Base-by-base conservation (phyloP, 1,140 invertebrate genomes). In the Agrypnia vestita region DNA sequence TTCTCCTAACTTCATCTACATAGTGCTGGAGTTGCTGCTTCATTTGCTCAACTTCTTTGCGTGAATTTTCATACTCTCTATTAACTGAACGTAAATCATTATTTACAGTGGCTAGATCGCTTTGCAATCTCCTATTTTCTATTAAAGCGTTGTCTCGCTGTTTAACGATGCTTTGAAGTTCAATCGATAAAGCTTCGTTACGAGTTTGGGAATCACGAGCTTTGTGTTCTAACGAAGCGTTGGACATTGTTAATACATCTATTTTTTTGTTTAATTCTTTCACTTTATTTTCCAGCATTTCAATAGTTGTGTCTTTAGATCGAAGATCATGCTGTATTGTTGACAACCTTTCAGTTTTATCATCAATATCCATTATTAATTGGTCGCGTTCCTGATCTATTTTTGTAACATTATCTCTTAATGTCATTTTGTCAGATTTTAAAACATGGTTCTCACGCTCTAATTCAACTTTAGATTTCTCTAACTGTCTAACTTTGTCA, bases 21-120 rank as follows among this genome's bases (percentile, higher is more conserved):
- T 95, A 95, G 84, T 93, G 92, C 84, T 94, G 93, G 80, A 94
- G 85, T 84, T 95, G 93, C 80, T 91, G 89, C 85, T 93, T 94
- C 35, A 95, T 85, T 83, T 93, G 91, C 61, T 92, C 91, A 0
- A 93, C 91, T 88, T 95, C 92, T 84, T 90, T 90, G 51, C 89
- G 89, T 6, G 91, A 90, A 51, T 90, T 87, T 56, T 94, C 93
- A 73, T 93, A 87, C 84, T 94, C 92, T 73, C 90, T 90, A 73
- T 91, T 87, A 9, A 90, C 74, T 0, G 86, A 86, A n/a, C 88
- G 84, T 12, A 88, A 84, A 75, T 92, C 91, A 80, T 88, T 88
- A 11, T 86, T 89, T 0, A 88, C 83, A 3, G 89, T 84, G 0
- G 90, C 89, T 76, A 94, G 84, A 84, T 93, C 93, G 80, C 93